Conservation (phyloP, 2,113 vertebrate genomes). For the Butorides virescens region DNA sequence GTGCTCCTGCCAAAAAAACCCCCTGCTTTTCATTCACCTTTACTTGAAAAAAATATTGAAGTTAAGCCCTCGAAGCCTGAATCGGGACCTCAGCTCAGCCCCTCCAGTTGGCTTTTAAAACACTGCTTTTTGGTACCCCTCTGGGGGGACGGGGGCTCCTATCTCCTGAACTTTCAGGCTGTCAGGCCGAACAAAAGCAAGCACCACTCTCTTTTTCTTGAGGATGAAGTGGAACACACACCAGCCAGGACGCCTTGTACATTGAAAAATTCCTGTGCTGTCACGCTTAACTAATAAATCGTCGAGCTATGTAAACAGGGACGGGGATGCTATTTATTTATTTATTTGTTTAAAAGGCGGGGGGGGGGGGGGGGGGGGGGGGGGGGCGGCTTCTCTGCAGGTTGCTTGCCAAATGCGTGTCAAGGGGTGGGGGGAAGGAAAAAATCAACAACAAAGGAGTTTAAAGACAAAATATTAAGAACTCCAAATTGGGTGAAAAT, state of each 20-base stretch:
- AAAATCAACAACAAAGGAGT: conserved; percentile 18
- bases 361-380: too few species aligned
- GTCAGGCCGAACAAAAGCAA: not conserved
- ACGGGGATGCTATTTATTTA: not conserved
- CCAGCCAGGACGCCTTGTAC: not conserved
- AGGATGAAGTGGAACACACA: not conserved
- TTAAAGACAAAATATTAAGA: conserved; percentile 51
- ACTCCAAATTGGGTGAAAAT: conserved; percentile 58
- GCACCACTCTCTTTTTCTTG: not conserved
- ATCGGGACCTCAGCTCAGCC: not conserved
- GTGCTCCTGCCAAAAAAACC: not conserved
- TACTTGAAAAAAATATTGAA: not conserved
- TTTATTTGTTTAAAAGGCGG: not conserved
- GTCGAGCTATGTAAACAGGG: not conserved
- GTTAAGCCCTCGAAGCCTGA: not conserved
- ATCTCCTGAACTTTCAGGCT: not conserved
- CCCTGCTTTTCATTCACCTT: not conserved
- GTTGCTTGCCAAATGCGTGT: not conserved
- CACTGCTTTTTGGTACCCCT: not conserved
- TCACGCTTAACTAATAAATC: conserved; percentile 43
- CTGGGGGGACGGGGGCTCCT: not conserved
- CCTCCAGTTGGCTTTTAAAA: not conserved
- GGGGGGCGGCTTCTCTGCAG: not conserved
- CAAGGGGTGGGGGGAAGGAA: not conserved
- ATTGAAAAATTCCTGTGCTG: conserved; percentile 55